Percentiles rank a stretch among this genome's conserved stretches.
Evolutionary conservation across 2,797 vertebrate species (phyloP).

Genomic region (Cheirogaleus major): DNA sequence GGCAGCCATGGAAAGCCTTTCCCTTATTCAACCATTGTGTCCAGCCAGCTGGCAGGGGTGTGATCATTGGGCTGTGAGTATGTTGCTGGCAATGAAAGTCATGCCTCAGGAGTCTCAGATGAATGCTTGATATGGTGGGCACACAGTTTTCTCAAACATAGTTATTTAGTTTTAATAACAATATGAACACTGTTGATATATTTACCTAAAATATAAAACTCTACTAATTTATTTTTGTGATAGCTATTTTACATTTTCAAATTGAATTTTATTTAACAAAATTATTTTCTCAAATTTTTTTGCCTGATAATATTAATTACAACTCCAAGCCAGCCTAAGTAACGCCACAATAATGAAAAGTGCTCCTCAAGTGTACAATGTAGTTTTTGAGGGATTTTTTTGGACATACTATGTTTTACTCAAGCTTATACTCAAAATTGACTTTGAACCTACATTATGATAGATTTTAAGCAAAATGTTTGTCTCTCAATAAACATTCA

Average conservation of each 20-base stretch:
- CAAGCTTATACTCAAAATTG: neutral
- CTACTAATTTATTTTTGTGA: neutral
- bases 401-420: neutral
- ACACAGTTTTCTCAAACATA: conserved; percentile 31
- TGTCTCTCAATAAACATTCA: neutral
- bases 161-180: conserved; percentile 56
- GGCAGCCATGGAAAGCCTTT: conserved; percentile 48
- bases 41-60: conserved; percentile 77
- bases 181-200: neutral
- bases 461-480: conserved; percentile 2
- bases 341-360: neutral
- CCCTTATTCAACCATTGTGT: conserved; percentile 34
- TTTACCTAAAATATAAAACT: conserved; percentile 47
- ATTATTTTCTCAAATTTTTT: neutral
- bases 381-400: neutral
- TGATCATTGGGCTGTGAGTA: neutral
- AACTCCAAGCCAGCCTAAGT: neutral
- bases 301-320: neutral
- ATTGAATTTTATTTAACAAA: conserved; percentile 17
- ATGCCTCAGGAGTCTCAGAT: conserved; percentile 30
- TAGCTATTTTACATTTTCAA: conserved; percentile 18
- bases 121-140: neutral
- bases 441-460: neutral
- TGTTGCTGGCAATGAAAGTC: conserved; percentile 25
- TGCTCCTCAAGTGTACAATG: neutral